A percentile compares a stretch with the other conserved stretches of the same genome.
Evolutionary conservation across 2,888 invertebrate species (phyloP).

Genomic region (Bugulina stolonifera): DNA sequence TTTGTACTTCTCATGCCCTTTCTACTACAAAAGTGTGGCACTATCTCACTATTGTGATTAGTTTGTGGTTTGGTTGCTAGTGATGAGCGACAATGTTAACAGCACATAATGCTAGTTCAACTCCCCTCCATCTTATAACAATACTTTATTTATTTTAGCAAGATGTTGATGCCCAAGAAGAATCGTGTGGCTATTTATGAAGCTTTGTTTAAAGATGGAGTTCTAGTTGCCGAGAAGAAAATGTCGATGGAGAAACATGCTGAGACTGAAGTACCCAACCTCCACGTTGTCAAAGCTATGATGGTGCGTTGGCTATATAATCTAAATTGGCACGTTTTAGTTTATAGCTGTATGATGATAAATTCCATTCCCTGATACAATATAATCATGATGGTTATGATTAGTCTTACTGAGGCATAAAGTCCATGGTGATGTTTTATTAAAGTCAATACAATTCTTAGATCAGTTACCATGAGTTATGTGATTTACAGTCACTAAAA

Average conservation of each 20-base stretch:
- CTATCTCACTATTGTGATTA: no score
- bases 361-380: not conserved
- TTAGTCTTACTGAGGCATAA: constrained; percentile 23
- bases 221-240: constrained; percentile 98
- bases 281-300: constrained; percentile 96
- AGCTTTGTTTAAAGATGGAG: constrained; percentile 97
- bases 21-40: no score
- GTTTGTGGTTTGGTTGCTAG: no score
- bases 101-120: no score
- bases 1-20: no score
- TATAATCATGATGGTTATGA: not conserved
- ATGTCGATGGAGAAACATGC: constrained; percentile 96
- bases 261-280: constrained; percentile 85
- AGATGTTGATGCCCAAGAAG: constrained; percentile 99
- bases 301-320: constrained; percentile 59
- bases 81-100: no score
- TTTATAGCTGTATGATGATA: no score
- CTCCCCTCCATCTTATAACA: no score
- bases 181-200: constrained; percentile 94
- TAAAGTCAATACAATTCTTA: no score
- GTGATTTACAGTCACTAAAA: constrained; percentile 68
- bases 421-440: no score
- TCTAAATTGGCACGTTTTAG: no score
- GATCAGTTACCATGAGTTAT: not conserved
- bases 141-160: no score